Conservation (phyloP, 2,797 vertebrate genomes). For the Sorex maritimensis region DNA sequence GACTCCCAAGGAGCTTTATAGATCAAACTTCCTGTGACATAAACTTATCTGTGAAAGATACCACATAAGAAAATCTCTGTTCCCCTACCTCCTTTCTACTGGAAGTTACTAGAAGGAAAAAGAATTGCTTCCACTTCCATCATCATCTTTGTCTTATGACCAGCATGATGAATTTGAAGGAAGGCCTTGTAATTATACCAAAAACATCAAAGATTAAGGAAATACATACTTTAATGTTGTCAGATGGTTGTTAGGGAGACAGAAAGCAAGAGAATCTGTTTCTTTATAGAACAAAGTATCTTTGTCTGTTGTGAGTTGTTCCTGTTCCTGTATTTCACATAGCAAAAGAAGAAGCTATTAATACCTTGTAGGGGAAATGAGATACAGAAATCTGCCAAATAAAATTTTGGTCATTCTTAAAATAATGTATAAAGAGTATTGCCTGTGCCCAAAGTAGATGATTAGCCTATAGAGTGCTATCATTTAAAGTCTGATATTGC, state of each 20-base stretch:
- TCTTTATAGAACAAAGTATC: slow-evolving; percentile 43
- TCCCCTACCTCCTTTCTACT: neutral
- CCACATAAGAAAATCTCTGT: neutral
- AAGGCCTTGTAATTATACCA: neutral
- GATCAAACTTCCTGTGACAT: neutral
- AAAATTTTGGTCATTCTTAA: slow-evolving; percentile 55
- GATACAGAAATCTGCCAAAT: neutral
- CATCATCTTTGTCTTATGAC: neutral
- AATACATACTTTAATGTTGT: neutral
- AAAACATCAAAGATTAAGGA: neutral
- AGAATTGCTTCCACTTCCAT: neutral
- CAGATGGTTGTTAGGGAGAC: neutral
- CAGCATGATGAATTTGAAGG: neutral
- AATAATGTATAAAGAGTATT: slow-evolving; percentile 60
- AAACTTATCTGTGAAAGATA: neutral
- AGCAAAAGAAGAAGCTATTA: neutral
- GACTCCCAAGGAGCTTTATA: neutral
- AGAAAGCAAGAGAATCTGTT: neutral
- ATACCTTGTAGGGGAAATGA: neutral
- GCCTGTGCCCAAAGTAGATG: slow-evolving; percentile 37
- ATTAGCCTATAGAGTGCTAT: neutral
- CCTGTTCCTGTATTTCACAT: neutral
- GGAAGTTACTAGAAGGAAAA: neutral
- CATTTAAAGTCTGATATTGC: slow-evolving; percentile 45
- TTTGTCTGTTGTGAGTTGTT: slow-evolving; percentile 27